phyloP scores from a whole-genome alignment of 2,113 vertebrate genomes.

The Gracilinanus agilis region DNA sequence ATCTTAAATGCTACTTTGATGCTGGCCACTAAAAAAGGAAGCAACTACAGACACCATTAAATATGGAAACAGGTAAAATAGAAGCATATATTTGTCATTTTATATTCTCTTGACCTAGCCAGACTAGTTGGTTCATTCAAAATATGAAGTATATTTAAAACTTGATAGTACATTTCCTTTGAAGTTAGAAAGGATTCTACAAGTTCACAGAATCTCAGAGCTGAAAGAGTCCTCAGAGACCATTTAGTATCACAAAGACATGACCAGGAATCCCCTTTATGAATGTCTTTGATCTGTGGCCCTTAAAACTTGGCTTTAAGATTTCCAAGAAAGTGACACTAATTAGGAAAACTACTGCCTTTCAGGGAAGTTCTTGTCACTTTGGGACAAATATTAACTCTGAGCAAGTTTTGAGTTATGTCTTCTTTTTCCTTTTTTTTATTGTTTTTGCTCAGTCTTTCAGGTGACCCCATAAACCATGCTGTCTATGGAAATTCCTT shows the following conservation, averaged over 20 bases:
- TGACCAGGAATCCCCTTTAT: background rate
- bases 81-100: background rate
- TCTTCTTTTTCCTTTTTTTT: background rate
- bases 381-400: background rate
- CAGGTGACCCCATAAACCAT: background rate
- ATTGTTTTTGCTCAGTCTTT: background rate
- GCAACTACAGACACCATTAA: background rate
- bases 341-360: background rate
- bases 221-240: too few species aligned
- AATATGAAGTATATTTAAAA: background rate
- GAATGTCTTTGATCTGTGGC: background rate
- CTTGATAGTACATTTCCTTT: background rate
- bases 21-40: background rate
- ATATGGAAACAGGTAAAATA: background rate
- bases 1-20: background rate
- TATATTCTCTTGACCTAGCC: background rate
- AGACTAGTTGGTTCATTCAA: background rate
- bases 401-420: background rate
- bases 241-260: background rate
- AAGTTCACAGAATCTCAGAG: background rate
- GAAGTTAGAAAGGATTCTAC: background rate
- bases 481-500: background rate
- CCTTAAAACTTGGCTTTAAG: background rate
- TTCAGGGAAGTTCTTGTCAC: background rate
- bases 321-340: background rate